These are phyloP conservation scores for Diogma glabrata DNA, from an alignment of 2,888 invertebrate species.

Conservation along the genomic window DNA sequence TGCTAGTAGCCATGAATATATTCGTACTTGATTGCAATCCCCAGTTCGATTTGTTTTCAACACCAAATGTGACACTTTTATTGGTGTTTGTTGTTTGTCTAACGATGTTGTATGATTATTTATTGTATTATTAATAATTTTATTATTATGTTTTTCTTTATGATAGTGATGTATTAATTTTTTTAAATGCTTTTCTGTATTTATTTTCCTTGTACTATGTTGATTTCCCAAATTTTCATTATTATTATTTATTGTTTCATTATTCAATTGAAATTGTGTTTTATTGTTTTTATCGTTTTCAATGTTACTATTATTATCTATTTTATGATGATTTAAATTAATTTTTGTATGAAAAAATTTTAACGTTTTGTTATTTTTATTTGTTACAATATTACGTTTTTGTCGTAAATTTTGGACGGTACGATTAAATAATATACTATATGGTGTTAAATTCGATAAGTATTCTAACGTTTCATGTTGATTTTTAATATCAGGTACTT, in stretches of 20 bases:
- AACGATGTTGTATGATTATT: constrained; percentile 10
- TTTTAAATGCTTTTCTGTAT: constrained; percentile 9
- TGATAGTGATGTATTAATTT: constrained; percentile 9
- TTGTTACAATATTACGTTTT: constrained; percentile 14
- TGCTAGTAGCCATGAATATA: constrained; percentile 41
- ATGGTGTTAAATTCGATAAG: constrained; percentile 22
- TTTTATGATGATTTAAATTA: neutral
- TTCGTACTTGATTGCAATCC: constrained; percentile 21
- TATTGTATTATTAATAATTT: neutral
- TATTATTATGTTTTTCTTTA: constrained; percentile 7
- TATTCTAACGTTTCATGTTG: constrained; percentile 19
- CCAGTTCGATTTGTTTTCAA: constrained; percentile 17
- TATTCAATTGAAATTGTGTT: too few relatives aligned
- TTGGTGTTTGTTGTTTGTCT: constrained; percentile 10
- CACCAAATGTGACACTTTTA: constrained; percentile 10
- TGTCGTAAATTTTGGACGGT: constrained; percentile 20
- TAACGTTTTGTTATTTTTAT: constrained; percentile 14
- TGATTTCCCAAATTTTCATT: constrained; percentile 11
- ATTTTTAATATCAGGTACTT: constrained; percentile 14
- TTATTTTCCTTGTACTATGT: constrained; percentile 3
- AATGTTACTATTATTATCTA: neutral
- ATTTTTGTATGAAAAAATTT: too few relatives aligned
- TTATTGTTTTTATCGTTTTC: too few relatives aligned
- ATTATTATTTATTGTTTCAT: constrained; percentile 18
- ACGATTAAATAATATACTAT: constrained; percentile 20